Evolutionary conservation across 1,140 invertebrate species (phyloP).

Genomic region (Ditylenchus dipsaci): DNA sequence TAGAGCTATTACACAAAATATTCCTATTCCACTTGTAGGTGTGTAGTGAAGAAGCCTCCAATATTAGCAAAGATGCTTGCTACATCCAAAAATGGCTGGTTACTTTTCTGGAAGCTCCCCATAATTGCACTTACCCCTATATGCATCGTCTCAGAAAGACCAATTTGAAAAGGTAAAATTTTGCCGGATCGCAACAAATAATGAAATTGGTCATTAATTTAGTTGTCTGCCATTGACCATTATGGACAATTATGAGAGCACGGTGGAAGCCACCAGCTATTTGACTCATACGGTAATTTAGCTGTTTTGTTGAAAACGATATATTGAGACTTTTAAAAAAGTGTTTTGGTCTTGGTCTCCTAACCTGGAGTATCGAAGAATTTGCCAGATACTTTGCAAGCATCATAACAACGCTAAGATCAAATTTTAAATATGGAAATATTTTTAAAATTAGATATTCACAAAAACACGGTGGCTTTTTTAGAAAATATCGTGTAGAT

Average conservation of each 20-base stretch:
- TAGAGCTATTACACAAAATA: too few species aligned
- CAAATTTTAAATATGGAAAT: too few species aligned
- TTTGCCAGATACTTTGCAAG: too few species aligned
- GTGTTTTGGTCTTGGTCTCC: too few species aligned
- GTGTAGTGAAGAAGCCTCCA: constrained; percentile 3
- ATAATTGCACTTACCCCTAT: constrained; percentile 32
- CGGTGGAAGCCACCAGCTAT: constrained; percentile 25
- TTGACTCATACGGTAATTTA: constrained; percentile 21
- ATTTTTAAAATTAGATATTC: too few species aligned
- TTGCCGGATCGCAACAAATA: background rate
- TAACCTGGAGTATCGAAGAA: too few species aligned
- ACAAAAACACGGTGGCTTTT: too few species aligned
- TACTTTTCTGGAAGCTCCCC: constrained; percentile 18
- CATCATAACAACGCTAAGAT: too few species aligned
- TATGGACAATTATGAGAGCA: constrained; percentile 25
- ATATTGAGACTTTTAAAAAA: too few species aligned
- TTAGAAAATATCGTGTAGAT: too few species aligned
- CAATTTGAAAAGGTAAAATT: constrained; percentile 9
- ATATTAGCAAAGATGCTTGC: constrained; percentile 25
- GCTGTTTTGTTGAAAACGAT: background rate
- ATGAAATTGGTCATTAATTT: background rate
- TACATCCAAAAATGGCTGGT: constrained; percentile 26
- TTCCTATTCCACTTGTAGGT: too few species aligned
- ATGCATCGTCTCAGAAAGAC: constrained; percentile 16
- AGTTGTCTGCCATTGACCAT: constrained; percentile 18